Percentiles rank a stretch among this genome's conserved stretches.
Evolutionary conservation across 2,888 invertebrate species (phyloP).

Genomic region (Pyrochroa serraticornis): DNA sequence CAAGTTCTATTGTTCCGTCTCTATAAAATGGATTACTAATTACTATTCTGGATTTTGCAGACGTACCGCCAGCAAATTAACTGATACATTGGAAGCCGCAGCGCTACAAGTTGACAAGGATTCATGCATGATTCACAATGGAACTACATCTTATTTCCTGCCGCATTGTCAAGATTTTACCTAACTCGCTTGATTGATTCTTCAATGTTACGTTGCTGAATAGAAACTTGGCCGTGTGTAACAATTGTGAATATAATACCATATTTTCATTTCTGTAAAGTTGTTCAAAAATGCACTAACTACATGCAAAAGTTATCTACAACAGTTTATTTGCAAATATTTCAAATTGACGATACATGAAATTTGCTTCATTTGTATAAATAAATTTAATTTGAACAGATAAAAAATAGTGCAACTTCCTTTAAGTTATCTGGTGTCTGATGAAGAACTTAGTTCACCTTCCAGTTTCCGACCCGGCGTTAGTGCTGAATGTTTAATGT

Average conservation of each 20-base stretch:
- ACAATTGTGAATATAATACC: too few relatives aligned
- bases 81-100: constrained; percentile 28
- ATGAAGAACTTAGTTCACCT: too few relatives aligned
- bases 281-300: too few relatives aligned
- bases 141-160: constrained; percentile 13
- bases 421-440: too few relatives aligned
- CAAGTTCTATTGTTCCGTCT: constrained; percentile 48
- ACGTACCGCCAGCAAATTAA: constrained; percentile 31
- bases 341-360: too few relatives aligned
- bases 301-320: too few relatives aligned
- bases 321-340: too few relatives aligned
- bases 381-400: too few relatives aligned
- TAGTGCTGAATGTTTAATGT: constrained; percentile 13
- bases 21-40: constrained; percentile 52
- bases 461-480: neutral
- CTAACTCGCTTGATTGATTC: neutral
- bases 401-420: too few relatives aligned
- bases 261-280: too few relatives aligned
- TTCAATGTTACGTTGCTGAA: neutral
- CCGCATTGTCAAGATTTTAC: constrained; percentile 12
- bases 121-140: constrained; percentile 14
- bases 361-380: too few relatives aligned
- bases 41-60: constrained; percentile 42
- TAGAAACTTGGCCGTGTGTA: too few relatives aligned
- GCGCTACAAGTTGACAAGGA: constrained; percentile 17